phyloP scores from a whole-genome alignment of 2,797 vertebrate species.

The Dryobates pubescens region DNA sequence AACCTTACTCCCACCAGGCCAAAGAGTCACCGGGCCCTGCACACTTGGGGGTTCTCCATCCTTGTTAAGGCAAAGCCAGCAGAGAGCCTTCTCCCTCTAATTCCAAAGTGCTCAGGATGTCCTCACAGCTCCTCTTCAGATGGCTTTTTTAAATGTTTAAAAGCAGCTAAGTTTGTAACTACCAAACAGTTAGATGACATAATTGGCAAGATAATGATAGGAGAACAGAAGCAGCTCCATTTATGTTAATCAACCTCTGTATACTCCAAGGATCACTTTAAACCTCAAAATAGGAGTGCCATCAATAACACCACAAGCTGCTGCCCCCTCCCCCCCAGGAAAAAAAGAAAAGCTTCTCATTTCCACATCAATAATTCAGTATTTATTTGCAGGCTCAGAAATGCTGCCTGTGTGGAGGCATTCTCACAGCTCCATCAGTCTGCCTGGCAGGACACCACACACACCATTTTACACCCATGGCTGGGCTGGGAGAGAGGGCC shows the following conservation, averaged over 20 bases:
- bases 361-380: slow-evolving; percentile 34
- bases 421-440: not conserved
- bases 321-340: no score
- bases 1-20: not conserved
- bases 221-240: not conserved
- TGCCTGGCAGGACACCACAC: not conserved
- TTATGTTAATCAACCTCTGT: not conserved
- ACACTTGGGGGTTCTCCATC: not conserved
- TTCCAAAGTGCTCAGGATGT: not conserved
- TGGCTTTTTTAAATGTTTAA: not conserved
- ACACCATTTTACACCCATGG: not conserved
- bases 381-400: slow-evolving; percentile 14
- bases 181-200: not conserved
- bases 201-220: not conserved
- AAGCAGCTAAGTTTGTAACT: not conserved
- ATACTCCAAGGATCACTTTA: slow-evolving; percentile 21
- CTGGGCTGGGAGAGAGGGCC: not conserved
- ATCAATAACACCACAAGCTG: not conserved
- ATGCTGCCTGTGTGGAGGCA: not conserved
- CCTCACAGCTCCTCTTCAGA: not conserved
- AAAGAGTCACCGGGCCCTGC: not conserved
- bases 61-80: not conserved
- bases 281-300: not conserved
- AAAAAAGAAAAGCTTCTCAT: not conserved
- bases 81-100: not conserved